phyloP scores from a whole-genome alignment of 2,797 vertebrate species.

The Scarus forsteni region DNA sequence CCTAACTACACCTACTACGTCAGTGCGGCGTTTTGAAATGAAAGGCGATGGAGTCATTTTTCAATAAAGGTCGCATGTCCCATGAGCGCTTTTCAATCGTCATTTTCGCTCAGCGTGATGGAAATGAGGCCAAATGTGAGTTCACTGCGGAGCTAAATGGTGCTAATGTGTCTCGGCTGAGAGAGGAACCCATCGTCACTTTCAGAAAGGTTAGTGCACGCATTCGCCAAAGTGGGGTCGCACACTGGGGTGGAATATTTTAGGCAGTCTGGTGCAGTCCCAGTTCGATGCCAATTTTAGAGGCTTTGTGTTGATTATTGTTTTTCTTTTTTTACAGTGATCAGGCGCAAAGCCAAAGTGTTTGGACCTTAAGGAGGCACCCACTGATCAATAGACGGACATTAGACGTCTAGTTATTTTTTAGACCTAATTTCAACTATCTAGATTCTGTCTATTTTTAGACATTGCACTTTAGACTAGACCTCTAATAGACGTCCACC shows the following conservation, averaged over 20 bases:
- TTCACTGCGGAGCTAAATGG: slow-evolving; percentile 54
- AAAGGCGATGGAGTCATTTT: slow-evolving; percentile 65
- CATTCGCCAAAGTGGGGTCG: neutral
- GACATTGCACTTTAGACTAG: too few relatives aligned
- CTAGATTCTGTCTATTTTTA: too few relatives aligned
- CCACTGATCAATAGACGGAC: too few relatives aligned
- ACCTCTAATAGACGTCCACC: too few relatives aligned
- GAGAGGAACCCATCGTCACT: neutral
- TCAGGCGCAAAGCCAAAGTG: too few relatives aligned
- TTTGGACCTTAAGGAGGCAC: too few relatives aligned
- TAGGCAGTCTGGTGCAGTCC: neutral
- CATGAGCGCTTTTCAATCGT: slow-evolving; percentile 35
- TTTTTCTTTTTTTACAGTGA: too few relatives aligned
- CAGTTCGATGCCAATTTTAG: neutral
- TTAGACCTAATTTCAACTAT: too few relatives aligned
- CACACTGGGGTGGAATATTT: too few relatives aligned
- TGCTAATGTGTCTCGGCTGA: slow-evolving; percentile 43
- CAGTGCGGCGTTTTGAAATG: slow-evolving; percentile 70
- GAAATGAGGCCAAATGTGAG: slow-evolving; percentile 59
- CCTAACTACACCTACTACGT: slow-evolving; percentile 53
- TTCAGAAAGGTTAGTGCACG: slow-evolving; percentile 38
- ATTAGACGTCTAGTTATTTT: too few relatives aligned
- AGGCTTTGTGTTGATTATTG: too few relatives aligned
- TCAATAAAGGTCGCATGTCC: slow-evolving; percentile 68
- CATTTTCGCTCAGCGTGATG: slow-evolving; percentile 42